These are phyloP conservation scores for Sebastes cheni DNA, from an alignment of 2,797 vertebrate genomes.

Conservation along the genomic window DNA sequence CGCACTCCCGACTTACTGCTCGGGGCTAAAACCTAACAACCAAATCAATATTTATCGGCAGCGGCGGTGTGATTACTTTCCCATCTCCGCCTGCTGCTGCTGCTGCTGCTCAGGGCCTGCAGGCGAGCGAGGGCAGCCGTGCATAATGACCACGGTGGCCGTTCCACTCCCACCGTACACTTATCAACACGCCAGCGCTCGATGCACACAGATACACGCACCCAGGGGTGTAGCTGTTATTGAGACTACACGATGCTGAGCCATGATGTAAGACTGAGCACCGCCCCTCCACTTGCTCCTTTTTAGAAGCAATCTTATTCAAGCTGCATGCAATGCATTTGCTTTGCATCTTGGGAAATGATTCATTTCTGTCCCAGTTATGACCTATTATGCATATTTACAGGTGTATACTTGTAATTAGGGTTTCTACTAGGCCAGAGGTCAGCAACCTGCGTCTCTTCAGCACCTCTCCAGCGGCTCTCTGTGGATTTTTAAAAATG, in stretches of 20 bases:
- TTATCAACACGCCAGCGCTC: slow-evolving; percentile 25
- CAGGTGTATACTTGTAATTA: too few species aligned
- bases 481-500: too few species aligned
- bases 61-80: slow-evolving; percentile 37
- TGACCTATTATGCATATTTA: too few species aligned
- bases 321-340: not conserved
- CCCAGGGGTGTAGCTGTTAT: not conserved
- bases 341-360: too few species aligned
- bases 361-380: too few species aligned
- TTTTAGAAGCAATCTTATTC: not conserved
- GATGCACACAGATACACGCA: not conserved
- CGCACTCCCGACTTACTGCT: slow-evolving; percentile 18
- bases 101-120: not conserved
- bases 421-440: too few species aligned
- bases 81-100: not conserved
- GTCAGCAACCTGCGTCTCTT: too few species aligned
- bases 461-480: too few species aligned
- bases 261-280: not conserved
- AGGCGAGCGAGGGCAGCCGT: not conserved
- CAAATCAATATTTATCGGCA: slow-evolving; percentile 74
- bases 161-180: not conserved
- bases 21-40: slow-evolving; percentile 45
- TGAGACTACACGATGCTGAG: not conserved
- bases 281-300: not conserved
- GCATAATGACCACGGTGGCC: slow-evolving; percentile 9